Evolutionary conservation across 2,797 vertebrate genomes (phyloP).

Genomic region (Prionace glauca): DNA sequence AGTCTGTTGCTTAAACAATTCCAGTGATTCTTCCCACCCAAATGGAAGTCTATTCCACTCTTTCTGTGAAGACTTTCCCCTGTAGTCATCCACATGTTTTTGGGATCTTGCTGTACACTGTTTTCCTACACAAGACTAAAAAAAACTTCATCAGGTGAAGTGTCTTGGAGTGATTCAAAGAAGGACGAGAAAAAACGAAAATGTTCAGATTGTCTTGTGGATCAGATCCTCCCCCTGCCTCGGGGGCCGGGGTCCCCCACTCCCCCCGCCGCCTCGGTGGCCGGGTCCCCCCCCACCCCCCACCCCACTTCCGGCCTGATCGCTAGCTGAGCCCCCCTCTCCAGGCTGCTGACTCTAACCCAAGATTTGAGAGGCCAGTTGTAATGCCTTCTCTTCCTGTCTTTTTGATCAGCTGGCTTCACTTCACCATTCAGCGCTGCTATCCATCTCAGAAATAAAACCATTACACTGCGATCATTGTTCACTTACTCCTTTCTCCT

Average conservation of each 20-base stretch:
- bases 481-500: not conserved
- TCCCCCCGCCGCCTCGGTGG: no score
- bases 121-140: not conserved
- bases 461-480: not conserved
- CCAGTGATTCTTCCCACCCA: not conserved
- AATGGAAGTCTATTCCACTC: not conserved
- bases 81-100: not conserved
- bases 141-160: not conserved
- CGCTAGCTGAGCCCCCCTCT: no score
- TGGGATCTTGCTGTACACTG: not conserved
- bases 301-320: no score
- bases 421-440: not conserved
- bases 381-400: no score
- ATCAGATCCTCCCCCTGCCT: no score
- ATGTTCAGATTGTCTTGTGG: not conserved
- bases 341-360: no score
- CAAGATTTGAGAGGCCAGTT: no score
- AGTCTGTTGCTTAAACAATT: not conserved
- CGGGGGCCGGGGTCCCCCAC: no score
- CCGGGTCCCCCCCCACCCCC: no score
- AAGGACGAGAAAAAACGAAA: not conserved
- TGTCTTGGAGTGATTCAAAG: not conserved
- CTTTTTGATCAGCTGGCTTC: not conserved
- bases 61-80: not conserved
- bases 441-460: not conserved